Evolutionary conservation across 2,113 vertebrate species (phyloP).

Genomic region (Hippocampus abdominalis): DNA sequence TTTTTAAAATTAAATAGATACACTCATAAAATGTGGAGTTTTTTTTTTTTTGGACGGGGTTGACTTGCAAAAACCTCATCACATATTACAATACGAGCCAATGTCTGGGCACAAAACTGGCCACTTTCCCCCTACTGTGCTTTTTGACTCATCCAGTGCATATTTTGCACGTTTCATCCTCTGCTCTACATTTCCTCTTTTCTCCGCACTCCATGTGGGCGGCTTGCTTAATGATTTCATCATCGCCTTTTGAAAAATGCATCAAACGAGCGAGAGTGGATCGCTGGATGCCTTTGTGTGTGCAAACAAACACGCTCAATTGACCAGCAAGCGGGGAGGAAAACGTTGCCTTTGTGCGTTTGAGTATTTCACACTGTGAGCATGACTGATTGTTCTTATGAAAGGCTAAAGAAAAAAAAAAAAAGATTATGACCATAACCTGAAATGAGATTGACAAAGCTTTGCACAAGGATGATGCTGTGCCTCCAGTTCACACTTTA

Average conservation of each 20-base stretch:
- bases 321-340: constrained; percentile 3
- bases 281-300: constrained; percentile 20
- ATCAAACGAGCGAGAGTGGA: constrained; percentile 20
- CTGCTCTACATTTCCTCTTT: constrained; percentile 7
- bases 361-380: not conserved
- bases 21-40: not conserved
- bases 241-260: constrained; percentile 28
- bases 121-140: constrained; percentile 10
- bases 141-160: constrained; percentile 25
- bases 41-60: not conserved
- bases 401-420: constrained; percentile 8
- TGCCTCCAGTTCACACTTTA: not conserved
- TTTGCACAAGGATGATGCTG: not conserved
- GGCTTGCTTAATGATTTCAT: constrained; percentile 30
- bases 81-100: not conserved
- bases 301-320: constrained; percentile 14
- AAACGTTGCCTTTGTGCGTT: constrained; percentile 4
- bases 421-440: constrained; percentile 12
- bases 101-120: constrained; percentile 12
- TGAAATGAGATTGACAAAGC: constrained; percentile 5
- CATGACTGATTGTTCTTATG: not conserved
- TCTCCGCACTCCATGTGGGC: constrained; percentile 25
- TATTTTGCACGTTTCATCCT: constrained; percentile 18
- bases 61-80: not conserved
- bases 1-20: no score